Base-by-base conservation (phyloP, 1,140 invertebrate species). In the Lepeophtheirus salmonis region DNA sequence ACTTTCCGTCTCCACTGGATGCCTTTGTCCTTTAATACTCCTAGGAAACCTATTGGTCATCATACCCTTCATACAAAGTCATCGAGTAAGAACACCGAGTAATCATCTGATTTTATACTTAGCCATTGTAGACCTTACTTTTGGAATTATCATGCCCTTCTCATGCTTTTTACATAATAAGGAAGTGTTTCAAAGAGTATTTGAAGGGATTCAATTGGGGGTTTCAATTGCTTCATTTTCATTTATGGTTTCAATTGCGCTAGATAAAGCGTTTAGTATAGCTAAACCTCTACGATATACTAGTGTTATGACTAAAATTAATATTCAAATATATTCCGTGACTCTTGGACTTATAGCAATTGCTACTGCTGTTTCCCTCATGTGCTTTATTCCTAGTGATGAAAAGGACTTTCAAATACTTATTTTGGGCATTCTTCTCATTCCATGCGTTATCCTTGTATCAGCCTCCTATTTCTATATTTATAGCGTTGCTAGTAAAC, bases 231-330 rank as follows among this genome's bases (percentile, higher is more conserved):
- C 52, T n/a, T 24, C 16, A 14, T 16, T 57, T 21, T 41, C 25
- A 17, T 41, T 57, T 14, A 14, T 57, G 55, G 26, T 30, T 2
- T 14, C 23, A 12, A 57, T 26, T 20, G 55, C 55, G 22, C 3
- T 25, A 14, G 55, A 57, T 21, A 57, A 57, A 23, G 55, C 26
- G 17, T 18, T 57, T 1, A 26, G 23, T 3, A 14, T 57, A 12
- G 55, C 55, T 14, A 57, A 41, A n/a, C 55, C 55, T 2, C 55
- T 57, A 2, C 55, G 26, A 17, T 57, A 57, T n/a, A 30, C 20
- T 57, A 25, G 26, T 4, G 26, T 57, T 2, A 23, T 57, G 24
- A 57, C 23, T 1, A 23, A 23, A 14, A 30, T 3, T 13, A 23
- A 20, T 17, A 23, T 57, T 14, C 21, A 54, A 17, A 2, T 41